These are phyloP conservation scores for Halictus rubicundus DNA, from an alignment of 1,140 invertebrate species.

Conservation along the genomic window DNA sequence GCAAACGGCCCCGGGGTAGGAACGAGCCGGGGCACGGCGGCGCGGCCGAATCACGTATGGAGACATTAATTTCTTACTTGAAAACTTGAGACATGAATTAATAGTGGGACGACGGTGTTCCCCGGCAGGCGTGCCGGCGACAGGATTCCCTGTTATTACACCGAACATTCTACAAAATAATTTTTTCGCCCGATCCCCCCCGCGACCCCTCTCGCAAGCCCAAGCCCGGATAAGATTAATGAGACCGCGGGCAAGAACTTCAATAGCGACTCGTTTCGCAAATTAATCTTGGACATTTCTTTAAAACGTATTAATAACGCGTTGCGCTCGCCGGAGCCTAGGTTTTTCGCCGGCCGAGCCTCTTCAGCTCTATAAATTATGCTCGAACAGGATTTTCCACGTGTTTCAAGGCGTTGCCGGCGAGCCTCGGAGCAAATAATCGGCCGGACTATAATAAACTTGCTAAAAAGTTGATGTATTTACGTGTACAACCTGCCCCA, in stretches of 20 bases:
- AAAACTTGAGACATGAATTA: constrained; percentile 72
- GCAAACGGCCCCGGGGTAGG: constrained; percentile 8
- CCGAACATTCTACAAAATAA: constrained; percentile 75
- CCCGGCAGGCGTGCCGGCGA: constrained; percentile 68
- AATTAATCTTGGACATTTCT: constrained; percentile 76
- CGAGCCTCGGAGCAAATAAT: too few species aligned
- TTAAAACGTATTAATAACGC: constrained; percentile 74
- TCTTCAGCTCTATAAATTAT: constrained; percentile 36
- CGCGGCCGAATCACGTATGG: constrained; percentile 50
- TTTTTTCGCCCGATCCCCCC: constrained; percentile 68
- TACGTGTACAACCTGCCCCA: too few species aligned
- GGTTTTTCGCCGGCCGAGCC: background rate
- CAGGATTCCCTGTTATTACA: constrained; percentile 75
- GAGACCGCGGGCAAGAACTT: constrained; percentile 66
- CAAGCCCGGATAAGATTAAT: constrained; percentile 65
- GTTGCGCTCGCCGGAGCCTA: constrained; percentile 43
- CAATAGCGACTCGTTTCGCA: constrained; percentile 74
- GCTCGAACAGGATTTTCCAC: background rate
- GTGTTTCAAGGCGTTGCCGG: too few species aligned
- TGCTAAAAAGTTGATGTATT: too few species aligned
- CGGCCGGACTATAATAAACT: too few species aligned
- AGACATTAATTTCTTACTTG: constrained; percentile 70
- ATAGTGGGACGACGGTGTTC: constrained; percentile 68
- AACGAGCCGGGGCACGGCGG: background rate
- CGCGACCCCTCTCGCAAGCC: constrained; percentile 43